Base-by-base conservation (phyloP, 2,797 vertebrate genomes). In the Crenuchus spilurus region DNA sequence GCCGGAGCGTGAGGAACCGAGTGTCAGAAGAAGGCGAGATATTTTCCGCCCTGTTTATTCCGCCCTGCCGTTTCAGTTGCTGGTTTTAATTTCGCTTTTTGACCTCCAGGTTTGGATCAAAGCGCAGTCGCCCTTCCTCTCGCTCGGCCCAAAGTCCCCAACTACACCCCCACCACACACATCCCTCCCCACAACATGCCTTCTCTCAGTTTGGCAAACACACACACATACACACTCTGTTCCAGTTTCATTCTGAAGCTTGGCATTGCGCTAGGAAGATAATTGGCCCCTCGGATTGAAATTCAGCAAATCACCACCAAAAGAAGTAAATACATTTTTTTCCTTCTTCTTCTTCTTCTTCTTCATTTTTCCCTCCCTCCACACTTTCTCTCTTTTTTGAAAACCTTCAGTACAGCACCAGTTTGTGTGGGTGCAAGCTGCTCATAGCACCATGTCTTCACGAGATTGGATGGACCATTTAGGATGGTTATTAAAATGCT, bases 221-320 rank as follows among this genome's bases (percentile, higher is more conserved):
- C 91, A 92, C 88, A 89, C 87, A 88, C 86, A 87, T 92, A 92
- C 93, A 95, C 20, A 55, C 57, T 31, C 54, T 37, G 64, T 49
- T 79, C 70, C 57, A 55, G 44, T 51, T 70, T 39, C 10, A 44
- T 71, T 33, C 62, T 33, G 55, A 60, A 52, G 61, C 71, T 10
- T 68, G 72, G 74, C 65, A 70, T 57, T 71, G 62, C 62, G 44
- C 63, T 63, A n/a, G 33, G 18, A 31, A 70, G 66, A 80, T 84
- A 77, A 85, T 84, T 84, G 55, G 76, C 44, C 76, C 61, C 55
- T 72, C 75, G 42, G 72, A 76, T 80, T 85, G 60, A 77, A 81
- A 76, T 82, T 70, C 78, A 65, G 44, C 54, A 74, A 44, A 77
- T 75, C 48, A 58, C 46, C 54, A 62, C 62, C 62, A 66, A 71